A percentile compares a stretch with the other conserved stretches of the same genome.
Conservation (phyloP, 2,888 invertebrate species). For the Raillietiella orientalis region DNA sequence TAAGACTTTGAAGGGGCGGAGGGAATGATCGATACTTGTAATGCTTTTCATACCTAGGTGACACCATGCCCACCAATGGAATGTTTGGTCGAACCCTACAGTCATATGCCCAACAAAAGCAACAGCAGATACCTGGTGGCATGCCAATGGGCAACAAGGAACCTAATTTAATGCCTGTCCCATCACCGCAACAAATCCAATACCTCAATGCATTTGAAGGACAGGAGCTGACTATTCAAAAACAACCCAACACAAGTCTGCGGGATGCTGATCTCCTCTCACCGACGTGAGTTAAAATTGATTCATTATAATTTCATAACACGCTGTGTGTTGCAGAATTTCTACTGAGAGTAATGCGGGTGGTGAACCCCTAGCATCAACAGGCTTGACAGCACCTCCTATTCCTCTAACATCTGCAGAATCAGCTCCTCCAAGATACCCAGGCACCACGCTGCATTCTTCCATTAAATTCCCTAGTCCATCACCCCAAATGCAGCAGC, state of each 20-base stretch:
- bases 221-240: conserved; percentile 80
- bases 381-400: no score
- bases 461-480: no score
- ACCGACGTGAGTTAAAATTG: conserved; percentile 4
- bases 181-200: conserved; percentile 81
- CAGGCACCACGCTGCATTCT: no score
- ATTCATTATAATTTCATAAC: no score
- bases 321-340: no score
- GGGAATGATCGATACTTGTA: no score
- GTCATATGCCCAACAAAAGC: conserved; percentile 23
- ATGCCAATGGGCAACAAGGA: conserved; percentile 23
- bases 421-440: no score
- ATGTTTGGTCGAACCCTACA: conserved; percentile 28
- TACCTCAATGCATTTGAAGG: conserved; percentile 85
- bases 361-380: no score
- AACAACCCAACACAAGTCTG: conserved; percentile 67
- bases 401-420: no score
- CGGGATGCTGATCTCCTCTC: conserved; percentile 21
- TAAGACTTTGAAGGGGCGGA: conserved; percentile 5
- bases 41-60: no score
- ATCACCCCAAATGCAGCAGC: no score
- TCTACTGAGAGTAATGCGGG: no score
- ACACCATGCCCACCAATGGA: conserved; percentile 21
- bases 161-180: conserved; percentile 75
- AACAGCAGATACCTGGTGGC: conserved; percentile 3